Conservation (phyloP, 1,140 invertebrate genomes). For the Camponotus floridanus region DNA sequence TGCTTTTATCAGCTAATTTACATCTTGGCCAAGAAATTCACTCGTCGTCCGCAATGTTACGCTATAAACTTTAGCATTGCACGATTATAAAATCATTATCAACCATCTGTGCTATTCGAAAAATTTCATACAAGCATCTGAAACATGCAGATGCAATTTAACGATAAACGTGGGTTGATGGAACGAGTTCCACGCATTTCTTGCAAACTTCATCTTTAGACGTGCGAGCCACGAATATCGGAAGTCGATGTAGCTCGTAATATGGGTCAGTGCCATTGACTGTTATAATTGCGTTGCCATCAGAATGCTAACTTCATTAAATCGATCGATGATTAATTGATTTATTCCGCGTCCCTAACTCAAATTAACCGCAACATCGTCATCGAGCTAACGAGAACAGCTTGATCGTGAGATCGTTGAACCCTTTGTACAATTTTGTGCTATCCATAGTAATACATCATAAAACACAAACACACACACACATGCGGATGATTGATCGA, state of each 20-base stretch:
- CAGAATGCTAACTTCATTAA: constrained; percentile 63
- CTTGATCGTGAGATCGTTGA: constrained; percentile 17
- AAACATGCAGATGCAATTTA: background rate
- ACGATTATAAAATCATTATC: background rate
- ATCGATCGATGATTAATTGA: constrained; percentile 41
- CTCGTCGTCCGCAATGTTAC: background rate
- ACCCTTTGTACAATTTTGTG: constrained; percentile 20
- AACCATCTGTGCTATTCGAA: background rate
- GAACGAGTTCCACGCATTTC: background rate
- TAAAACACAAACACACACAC: constrained; percentile 21
- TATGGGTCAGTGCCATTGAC: constrained; percentile 62
- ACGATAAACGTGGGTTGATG: background rate
- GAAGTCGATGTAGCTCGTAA: constrained; percentile 43
- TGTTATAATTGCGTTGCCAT: constrained; percentile 66
- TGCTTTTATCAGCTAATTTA: constrained; percentile 13
- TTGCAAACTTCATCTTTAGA: background rate
- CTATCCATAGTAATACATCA: constrained; percentile 35
- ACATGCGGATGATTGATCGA: constrained; percentile 45
- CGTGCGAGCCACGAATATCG: background rate
- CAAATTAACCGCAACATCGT: constrained; percentile 23
- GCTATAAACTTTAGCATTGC: background rate
- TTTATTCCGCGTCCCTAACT: constrained; percentile 10
- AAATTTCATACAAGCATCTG: background rate
- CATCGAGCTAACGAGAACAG: background rate
- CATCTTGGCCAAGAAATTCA: background rate